Percentiles rank a stretch among this genome's conserved stretches.
Conservation (phyloP, 92 coral and sea anemone genomes). For the Epizoanthus rinbou region DNA sequence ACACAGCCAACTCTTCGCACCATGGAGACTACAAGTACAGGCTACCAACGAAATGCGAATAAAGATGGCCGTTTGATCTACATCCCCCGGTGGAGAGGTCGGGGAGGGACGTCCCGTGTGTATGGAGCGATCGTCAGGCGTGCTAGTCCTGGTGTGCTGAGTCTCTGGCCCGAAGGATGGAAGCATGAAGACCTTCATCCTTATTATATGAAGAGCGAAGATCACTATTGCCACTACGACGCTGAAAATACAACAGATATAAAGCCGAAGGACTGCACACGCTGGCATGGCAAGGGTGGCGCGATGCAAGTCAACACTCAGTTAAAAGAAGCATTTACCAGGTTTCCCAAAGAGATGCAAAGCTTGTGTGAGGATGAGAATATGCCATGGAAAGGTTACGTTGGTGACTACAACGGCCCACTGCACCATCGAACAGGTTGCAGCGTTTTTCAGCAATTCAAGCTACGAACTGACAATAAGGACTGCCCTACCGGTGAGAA, state of each 20-base stretch:
- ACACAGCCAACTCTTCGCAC: constrained; percentile 60
- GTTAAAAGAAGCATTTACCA: constrained; percentile 49
- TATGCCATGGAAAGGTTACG: constrained; percentile 56
- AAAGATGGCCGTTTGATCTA: constrained; percentile 57
- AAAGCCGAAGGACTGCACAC: constrained; percentile 37
- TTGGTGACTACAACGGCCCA: constrained; percentile 51
- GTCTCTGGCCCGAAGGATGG: constrained; percentile 62
- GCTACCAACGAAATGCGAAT: constrained; percentile 10
- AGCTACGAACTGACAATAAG: constrained; percentile 30
- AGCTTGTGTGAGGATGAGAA: constrained; percentile 48
- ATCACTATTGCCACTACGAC: constrained; percentile 56
- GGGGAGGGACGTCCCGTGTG: constrained; percentile 57
- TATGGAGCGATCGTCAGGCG: constrained; percentile 61
- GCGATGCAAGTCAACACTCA: constrained; percentile 60
- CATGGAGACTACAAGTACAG: constrained; percentile 28
- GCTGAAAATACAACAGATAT: constrained; percentile 41
- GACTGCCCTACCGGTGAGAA: constrained; percentile 2
- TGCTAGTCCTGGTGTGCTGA: constrained; percentile 54
- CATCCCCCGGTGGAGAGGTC: constrained; percentile 55
- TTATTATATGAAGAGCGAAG: constrained; percentile 49
- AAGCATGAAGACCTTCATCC: constrained; percentile 47
- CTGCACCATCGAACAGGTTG: constrained; percentile 41
- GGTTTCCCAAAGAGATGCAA: constrained; percentile 45
- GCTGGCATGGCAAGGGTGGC: constrained; percentile 60
- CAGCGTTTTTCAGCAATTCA: constrained; percentile 55